Evolutionary conservation across 2,797 vertebrate genomes (phyloP).

Genomic region (Pangasius larnaudii): DNA sequence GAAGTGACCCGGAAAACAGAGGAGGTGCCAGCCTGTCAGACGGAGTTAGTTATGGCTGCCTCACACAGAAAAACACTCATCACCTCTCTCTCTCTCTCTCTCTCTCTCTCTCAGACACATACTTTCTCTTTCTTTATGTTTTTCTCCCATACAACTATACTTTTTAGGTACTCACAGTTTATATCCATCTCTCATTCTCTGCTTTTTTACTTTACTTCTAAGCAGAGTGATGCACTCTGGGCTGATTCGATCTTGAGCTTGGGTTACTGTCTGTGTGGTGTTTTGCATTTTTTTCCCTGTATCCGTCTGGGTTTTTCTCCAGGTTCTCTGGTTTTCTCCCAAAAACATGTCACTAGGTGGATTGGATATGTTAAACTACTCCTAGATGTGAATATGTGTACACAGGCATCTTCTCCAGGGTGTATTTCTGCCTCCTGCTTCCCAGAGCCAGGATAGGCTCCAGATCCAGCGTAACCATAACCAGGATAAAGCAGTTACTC

Average conservation of each 20-base stretch:
- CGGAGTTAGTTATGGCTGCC: slow-evolving; percentile 57
- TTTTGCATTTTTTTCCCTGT: neutral
- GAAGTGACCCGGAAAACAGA: slow-evolving; percentile 65
- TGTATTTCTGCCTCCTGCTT: neutral
- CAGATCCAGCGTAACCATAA: neutral
- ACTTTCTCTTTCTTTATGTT: slow-evolving; percentile 15
- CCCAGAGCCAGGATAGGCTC: neutral
- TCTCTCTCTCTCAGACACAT: slow-evolving; percentile 14
- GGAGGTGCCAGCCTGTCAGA: slow-evolving; percentile 66
- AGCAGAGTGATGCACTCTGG: neutral
- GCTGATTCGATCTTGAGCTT: neutral
- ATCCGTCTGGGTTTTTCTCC: neutral
- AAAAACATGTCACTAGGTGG: neutral
- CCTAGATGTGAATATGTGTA: neutral
- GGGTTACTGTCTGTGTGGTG: neutral
- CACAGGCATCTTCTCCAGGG: neutral
- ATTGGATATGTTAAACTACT: neutral
- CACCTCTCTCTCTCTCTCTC: slow-evolving; percentile 23
- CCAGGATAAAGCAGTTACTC: neutral
- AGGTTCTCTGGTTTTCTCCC: neutral
- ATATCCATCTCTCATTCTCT: neutral
- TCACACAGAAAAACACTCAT: slow-evolving; percentile 41
- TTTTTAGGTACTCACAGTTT: neutral
- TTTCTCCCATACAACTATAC: slow-evolving; percentile 15
- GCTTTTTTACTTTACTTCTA: slow-evolving; percentile 2